Percentiles rank a stretch among this genome's conserved stretches.
Conservation (phyloP, 37 sponge, comb jelly and placozoan species). For the Halisarca cf. caerulea region DNA sequence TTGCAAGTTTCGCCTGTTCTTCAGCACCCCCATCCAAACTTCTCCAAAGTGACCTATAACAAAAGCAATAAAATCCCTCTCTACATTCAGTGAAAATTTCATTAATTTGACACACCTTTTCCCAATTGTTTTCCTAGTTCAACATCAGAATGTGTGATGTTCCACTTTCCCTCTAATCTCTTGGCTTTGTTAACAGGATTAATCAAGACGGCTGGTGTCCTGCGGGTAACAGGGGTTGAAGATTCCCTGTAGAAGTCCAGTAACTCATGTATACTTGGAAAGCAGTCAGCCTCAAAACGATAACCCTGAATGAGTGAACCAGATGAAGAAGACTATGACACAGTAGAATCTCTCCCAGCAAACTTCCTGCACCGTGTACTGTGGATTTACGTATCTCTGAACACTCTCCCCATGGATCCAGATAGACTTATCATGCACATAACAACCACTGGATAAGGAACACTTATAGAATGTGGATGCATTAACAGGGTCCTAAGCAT, state of each 20-base stretch:
- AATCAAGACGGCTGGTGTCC: conserved; percentile 49
- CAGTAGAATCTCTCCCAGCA: too few species aligned
- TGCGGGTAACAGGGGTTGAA: conserved; percentile 47
- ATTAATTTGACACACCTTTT: not conserved
- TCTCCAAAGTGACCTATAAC: conserved; percentile 91
- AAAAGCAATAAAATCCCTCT: not conserved
- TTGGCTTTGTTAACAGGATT: conserved; percentile 38
- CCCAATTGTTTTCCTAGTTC: conserved; percentile 15
- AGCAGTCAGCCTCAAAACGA: conserved; percentile 73
- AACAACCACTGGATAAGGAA: too few species aligned
- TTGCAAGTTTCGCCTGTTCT: not conserved
- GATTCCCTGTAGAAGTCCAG: conserved; percentile 57
- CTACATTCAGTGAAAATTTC: not conserved
- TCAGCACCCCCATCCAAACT: conserved; percentile 70
- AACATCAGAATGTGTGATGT: conserved; percentile 28
- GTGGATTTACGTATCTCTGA: too few species aligned
- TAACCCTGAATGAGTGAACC: not conserved
- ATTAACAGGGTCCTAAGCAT: too few species aligned
- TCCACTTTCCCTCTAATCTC: conserved; percentile 54
- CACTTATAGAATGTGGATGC: too few species aligned
- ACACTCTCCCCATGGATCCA: too few species aligned
- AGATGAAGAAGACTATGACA: too few species aligned
- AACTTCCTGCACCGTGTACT: too few species aligned
- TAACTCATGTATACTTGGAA: conserved; percentile 48
- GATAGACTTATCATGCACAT: too few species aligned